Evolutionary conservation across 1,140 invertebrate species (phyloP).

Genomic region (Drosophila pandora): DNA sequence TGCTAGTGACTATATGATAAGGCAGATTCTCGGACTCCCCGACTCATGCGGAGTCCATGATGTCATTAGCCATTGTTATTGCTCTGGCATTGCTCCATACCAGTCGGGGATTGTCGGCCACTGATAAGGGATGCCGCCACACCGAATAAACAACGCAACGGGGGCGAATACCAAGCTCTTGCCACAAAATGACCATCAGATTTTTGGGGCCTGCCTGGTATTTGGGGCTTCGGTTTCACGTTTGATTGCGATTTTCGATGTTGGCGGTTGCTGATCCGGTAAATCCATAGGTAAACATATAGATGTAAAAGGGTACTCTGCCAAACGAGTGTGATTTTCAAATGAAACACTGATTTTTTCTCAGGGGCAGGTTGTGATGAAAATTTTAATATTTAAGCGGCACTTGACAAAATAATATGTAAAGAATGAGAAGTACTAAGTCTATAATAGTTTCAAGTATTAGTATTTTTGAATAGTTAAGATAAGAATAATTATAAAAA

Average conservation of each 20-base stretch:
- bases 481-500: too few species aligned
- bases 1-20: slow-evolving; percentile 14
- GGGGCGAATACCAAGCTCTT: background rate
- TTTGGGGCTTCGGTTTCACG: slow-evolving; percentile 24
- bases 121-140: slow-evolving; percentile 3
- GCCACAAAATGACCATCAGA: slow-evolving; percentile 47
- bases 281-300: slow-evolving; percentile 19
- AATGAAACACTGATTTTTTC: too few species aligned
- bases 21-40: background rate
- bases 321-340: background rate
- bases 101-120: background rate
- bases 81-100: slow-evolving; percentile 52
- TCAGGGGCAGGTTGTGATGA: too few species aligned
- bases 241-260: slow-evolving; percentile 20
- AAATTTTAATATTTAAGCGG: too few species aligned
- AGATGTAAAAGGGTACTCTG: slow-evolving; percentile 1
- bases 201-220: background rate
- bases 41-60: too few species aligned
- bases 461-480: too few species aligned
- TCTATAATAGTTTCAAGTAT: too few species aligned
- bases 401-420: too few species aligned
- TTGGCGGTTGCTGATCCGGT: slow-evolving; percentile 24
- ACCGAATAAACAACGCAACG: too few species aligned
- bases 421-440: too few species aligned
- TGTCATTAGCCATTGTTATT: slow-evolving; percentile 60